These are phyloP conservation scores for Neodontobutis hainanensis DNA, from an alignment of 2,113 vertebrate genomes.

Conservation along the genomic window DNA sequence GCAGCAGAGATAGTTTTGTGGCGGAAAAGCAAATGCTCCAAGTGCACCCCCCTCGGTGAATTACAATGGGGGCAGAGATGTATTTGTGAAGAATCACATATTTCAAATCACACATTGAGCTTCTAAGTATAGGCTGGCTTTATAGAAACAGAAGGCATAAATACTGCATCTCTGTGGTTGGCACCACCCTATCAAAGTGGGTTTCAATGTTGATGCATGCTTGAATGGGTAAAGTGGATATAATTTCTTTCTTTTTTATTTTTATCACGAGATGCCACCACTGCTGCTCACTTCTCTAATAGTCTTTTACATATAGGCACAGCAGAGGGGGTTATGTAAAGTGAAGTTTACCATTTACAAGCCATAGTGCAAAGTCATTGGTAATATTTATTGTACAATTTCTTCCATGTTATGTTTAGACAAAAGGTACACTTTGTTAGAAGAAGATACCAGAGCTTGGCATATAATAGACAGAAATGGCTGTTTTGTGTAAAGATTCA, in stretches of 20 bases:
- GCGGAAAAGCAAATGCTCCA: conserved; percentile 30
- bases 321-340: conserved; percentile 11
- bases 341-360: conserved; percentile 8
- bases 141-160: conserved; percentile 70
- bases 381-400: too few species aligned
- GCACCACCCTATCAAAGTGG: conserved; percentile 68
- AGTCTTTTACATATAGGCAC: conserved; percentile 43
- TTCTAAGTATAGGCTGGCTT: conserved; percentile 70
- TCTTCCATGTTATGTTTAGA: too few species aligned
- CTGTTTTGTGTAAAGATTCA: conserved; percentile 5
- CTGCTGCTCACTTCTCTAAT: conserved; percentile 42
- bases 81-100: conserved; percentile 59
- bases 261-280: conserved; percentile 53
- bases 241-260: conserved; percentile 10
- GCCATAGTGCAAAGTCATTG: too few species aligned
- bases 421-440: conserved; percentile 29
- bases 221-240: conserved; percentile 67
- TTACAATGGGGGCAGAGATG: conserved; percentile 52
- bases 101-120: conserved; percentile 64
- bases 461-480: background rate
- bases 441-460: conserved; percentile 13
- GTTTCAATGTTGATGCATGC: conserved; percentile 71
- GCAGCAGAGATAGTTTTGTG: conserved; percentile 53
- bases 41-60: conserved; percentile 40
- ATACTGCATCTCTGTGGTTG: conserved; percentile 71